phyloP scores from a whole-genome alignment of 2,113 vertebrate species.

The Rhinoderma darwinii region DNA sequence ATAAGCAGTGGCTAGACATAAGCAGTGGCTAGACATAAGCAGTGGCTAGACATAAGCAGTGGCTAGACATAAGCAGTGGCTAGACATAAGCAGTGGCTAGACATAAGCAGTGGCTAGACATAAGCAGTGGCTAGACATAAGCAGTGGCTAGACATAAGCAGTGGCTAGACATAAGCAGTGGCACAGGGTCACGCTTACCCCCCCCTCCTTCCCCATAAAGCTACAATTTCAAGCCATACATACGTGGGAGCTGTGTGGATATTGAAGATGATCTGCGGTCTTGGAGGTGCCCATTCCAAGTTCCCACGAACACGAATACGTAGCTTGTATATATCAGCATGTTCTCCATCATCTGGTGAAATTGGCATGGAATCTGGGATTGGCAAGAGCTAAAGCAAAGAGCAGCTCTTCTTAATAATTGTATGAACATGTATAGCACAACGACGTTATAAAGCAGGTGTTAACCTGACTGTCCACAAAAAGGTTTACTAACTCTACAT shows the following conservation, averaged over 20 bases:
- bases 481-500: not conserved
- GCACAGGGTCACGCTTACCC: not conserved
- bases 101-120: too few relatives aligned
- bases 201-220: not conserved
- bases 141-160: too few relatives aligned
- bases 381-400: conserved; percentile 83
- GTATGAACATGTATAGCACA: not conserved
- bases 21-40: too few relatives aligned
- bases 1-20: too few relatives aligned
- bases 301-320: conserved; percentile 96
- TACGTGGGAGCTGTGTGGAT: conserved; percentile 92
- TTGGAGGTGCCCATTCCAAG: conserved; percentile 94
- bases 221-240: conserved; percentile 63
- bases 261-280: conserved; percentile 98
- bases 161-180: not conserved
- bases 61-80: too few relatives aligned
- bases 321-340: conserved; percentile 94
- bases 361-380: conserved; percentile 94
- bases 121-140: too few relatives aligned
- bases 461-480: not conserved
- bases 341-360: conserved; percentile 93
- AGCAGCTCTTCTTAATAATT: not conserved
- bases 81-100: too few relatives aligned
- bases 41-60: too few relatives aligned
- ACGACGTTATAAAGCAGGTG: not conserved